Evolutionary conservation across 2,113 vertebrate genomes (phyloP), one percentile per base, ranked within the genome.

Genomic region (Crotophaga sulcirostris): DNA sequence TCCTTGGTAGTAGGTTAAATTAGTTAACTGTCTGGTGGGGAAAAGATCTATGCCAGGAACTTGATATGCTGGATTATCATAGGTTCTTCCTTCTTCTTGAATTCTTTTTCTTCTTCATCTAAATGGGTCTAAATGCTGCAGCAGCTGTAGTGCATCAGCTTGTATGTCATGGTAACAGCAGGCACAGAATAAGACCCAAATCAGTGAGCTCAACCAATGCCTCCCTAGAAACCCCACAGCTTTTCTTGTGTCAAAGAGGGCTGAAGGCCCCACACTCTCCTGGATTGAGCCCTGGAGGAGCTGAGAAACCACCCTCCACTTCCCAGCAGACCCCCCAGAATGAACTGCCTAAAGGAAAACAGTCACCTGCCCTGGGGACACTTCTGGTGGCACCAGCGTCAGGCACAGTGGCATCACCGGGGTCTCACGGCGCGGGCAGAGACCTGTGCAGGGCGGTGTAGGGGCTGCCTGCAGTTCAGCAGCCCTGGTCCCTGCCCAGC

Each of bases 381-480:
- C 21, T 26, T 15, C 28, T 55, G 81, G 44, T 81, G 91, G 28
- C 86, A 72, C 47, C 23, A 4, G 44, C 20, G 1, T 63, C 51
- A 33, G 10, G 6, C 10, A 0, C 4, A 28, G 31, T 72, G 78
- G 64, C 66, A 8, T 38, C 12, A 0, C 56, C 20, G 75, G 74
- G 70, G 36, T 58, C 67, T 75, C 21, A 3, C 1, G 11, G 16
- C 6, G 44, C 1, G 0, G 75, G 51, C 52, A 15, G 45, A 47
- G 45, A 17, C 45, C 45, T 8, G 45, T 47, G 45, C 45, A 56
- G 52, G 3, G 47, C 3, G 23, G 14, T 0, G 0, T 6, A 0
- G 11, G 4, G 67, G 56, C 44, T 28, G 51, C 81, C 18, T 15
- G 19, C 13, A 2, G 17, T 28, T 49, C 62, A 29, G 58, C 47